Conservation (phyloP, 2,797 vertebrate species). For the Notamacropus eugenii region DNA sequence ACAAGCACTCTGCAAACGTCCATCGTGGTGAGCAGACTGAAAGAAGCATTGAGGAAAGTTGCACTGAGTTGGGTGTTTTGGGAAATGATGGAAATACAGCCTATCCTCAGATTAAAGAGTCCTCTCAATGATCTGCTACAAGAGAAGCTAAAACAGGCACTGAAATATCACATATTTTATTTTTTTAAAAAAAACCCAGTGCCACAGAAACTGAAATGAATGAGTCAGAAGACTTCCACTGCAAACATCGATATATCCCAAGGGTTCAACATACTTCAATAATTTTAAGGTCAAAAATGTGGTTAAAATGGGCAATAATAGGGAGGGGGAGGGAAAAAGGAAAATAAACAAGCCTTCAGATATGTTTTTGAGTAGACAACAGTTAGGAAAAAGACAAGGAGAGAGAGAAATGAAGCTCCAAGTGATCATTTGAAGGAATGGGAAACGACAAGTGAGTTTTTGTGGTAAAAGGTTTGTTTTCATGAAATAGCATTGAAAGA, state of each 20-base stretch:
- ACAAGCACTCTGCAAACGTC: constrained; percentile 42
- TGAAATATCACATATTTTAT: constrained; percentile 62
- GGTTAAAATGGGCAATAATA: constrained; percentile 68
- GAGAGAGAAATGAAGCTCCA: constrained; percentile 67
- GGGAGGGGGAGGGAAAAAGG: constrained; percentile 1
- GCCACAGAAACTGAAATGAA: constrained; percentile 65
- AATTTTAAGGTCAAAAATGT: constrained; percentile 68
- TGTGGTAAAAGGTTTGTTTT: constrained; percentile 84
- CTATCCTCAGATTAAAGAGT: constrained; percentile 1
- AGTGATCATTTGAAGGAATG: constrained; percentile 78
- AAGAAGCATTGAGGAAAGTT: constrained; percentile 53
- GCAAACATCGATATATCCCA: constrained; percentile 59
- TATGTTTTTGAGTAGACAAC: constrained; percentile 70
- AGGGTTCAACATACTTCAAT: constrained; percentile 66
- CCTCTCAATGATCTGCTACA: constrained; percentile 57
- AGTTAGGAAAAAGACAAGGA: constrained; percentile 72
- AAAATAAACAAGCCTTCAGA: constrained; percentile 77
- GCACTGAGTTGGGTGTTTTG: constrained; percentile 46
- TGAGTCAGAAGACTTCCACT: constrained; percentile 66
- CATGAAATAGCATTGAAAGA: constrained; percentile 79
- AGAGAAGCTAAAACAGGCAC: constrained; percentile 61
- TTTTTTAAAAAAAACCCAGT: constrained; percentile 63
- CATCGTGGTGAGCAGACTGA: constrained; percentile 45
- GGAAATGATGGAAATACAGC: constrained; percentile 45
- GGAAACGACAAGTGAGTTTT: constrained; percentile 83